Evolutionary conservation across 2,797 vertebrate species (phyloP).

Genomic region (Emydoidea blandingii): DNA sequence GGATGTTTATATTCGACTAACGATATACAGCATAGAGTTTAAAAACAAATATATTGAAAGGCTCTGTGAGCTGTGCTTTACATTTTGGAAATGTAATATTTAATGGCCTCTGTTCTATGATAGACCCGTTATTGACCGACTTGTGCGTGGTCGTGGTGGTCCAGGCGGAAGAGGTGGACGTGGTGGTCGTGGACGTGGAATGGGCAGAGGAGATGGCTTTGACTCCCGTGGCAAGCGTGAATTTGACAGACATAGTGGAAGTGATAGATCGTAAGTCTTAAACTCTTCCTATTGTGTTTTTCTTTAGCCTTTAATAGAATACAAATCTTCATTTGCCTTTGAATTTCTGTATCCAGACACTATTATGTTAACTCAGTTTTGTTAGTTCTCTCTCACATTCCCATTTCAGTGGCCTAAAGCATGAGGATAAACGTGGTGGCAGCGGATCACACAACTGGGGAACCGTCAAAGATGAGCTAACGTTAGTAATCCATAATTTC

Average conservation of each 20-base stretch:
- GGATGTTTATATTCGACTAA: background rate
- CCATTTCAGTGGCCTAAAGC: slow-evolving; percentile 91
- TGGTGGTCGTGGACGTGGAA: slow-evolving; percentile 92
- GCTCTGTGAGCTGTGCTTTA: fast-evolving
- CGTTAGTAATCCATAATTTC: slow-evolving; percentile 84
- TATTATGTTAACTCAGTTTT: slow-evolving; percentile 88
- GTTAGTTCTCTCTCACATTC: slow-evolving; percentile 89
- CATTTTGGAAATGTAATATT: fast-evolving
- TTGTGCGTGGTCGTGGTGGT: slow-evolving; percentile 92
- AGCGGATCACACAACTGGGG: slow-evolving; percentile 96
- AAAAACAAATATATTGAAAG: background rate
- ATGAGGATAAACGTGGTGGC: slow-evolving; percentile 94
- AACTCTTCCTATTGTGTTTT: background rate
- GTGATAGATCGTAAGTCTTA: slow-evolving; percentile 95
- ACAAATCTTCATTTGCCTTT: slow-evolving; percentile 56
- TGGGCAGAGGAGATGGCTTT: slow-evolving; percentile 94
- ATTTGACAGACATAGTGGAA: slow-evolving; percentile 96
- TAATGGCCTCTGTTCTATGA: fast-evolving
- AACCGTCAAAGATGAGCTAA: slow-evolving; percentile 94
- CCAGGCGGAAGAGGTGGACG: slow-evolving; percentile 91
- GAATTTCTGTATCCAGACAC: slow-evolving; percentile 76
- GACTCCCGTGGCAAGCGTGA: slow-evolving; percentile 97
- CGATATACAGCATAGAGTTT: background rate
- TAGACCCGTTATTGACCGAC: slow-evolving; percentile 92
- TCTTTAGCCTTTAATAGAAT: background rate